Base-by-base conservation (phyloP, 1,140 invertebrate genomes). In the Philotrypesis tridentata region DNA sequence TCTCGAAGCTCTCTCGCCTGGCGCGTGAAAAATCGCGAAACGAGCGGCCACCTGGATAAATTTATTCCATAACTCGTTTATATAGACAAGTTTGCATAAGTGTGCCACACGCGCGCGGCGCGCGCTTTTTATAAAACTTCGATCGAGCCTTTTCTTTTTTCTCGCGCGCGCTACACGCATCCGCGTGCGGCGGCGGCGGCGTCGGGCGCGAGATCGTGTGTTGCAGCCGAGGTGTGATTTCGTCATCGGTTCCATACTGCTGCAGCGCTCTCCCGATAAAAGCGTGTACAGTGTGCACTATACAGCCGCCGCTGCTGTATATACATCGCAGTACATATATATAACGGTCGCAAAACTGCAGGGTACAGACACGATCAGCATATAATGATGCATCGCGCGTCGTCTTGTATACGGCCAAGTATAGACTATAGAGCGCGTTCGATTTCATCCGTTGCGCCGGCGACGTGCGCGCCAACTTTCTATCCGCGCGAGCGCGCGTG, bases 381-480 rank as follows among this genome's bases (percentile, higher is more conserved):
- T 48, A 63, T 27, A 65, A 65, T 25, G 61, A 29, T 29, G 61
- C 61, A 29, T 48, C 61, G n/a, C 61, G 61, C 61, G 27, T 65
- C 61, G 61, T 17, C 17, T 7, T 43, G 12, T 43, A 43, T 43
- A 43, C 33, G 3, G 33, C 33, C 33, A 37, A 37, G 33, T n/a
- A 55, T 55, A n/a, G 48, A 17, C 43, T 48, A 48, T 48, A 48
- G 48, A 55, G 40, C 72, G 25, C 48, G 48, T 74, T 55, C 43
- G 55, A 65, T 37, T 76, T 76, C 72, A 29, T 31, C 48, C 23
- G 61, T 25, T 65, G 67, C 67, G 21, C 31, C 67, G n/a, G n/a
- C n/a, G n/a, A 31, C 29, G n/a, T 11, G 33, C 11, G n/a, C 37
- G 21, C 55, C 9, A 68, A 77, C 75, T 67, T 77, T 77, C 73